phyloP scores from a whole-genome alignment of 2,113 vertebrate species.

The Pithys albifrons region DNA sequence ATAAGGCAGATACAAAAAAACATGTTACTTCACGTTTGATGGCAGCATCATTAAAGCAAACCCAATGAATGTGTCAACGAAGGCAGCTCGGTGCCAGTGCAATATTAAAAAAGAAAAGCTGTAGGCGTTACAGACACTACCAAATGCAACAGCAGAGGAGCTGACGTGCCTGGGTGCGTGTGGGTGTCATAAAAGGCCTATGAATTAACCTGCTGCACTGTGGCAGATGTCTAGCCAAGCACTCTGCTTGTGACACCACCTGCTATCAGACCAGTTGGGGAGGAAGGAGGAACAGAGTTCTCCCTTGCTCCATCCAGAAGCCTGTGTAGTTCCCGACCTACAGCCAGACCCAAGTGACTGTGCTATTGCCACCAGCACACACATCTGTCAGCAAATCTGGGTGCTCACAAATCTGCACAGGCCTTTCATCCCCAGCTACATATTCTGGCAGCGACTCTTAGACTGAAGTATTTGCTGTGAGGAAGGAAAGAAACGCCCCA shows the following conservation, averaged over 20 bases:
- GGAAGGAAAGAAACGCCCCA: neutral
- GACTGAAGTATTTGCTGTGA: neutral
- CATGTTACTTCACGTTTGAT: neutral
- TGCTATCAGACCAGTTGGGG: neutral
- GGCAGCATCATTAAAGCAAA: neutral
- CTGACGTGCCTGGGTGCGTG: neutral
- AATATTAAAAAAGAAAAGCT: neutral
- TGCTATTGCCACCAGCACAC: rapidly evolving
- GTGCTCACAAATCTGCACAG: neutral
- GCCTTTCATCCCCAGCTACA: neutral
- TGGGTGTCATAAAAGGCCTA: constrained; percentile 25
- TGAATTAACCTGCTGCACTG: neutral
- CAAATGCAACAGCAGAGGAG: neutral
- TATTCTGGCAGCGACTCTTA: neutral
- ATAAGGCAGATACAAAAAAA: neutral
- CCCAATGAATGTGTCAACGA: neutral
- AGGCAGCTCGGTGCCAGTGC: neutral
- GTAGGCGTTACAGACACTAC: constrained; percentile 8
- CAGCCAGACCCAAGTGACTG: neutral
- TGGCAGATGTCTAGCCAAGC: constrained; percentile 1
- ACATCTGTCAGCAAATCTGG: neutral
- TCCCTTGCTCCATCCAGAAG: neutral
- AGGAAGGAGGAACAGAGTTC: neutral
- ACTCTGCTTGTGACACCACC: neutral
- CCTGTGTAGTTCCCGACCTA: neutral